phyloP scores from a whole-genome alignment of 2,113 vertebrate species.

The Rana temporaria region DNA sequence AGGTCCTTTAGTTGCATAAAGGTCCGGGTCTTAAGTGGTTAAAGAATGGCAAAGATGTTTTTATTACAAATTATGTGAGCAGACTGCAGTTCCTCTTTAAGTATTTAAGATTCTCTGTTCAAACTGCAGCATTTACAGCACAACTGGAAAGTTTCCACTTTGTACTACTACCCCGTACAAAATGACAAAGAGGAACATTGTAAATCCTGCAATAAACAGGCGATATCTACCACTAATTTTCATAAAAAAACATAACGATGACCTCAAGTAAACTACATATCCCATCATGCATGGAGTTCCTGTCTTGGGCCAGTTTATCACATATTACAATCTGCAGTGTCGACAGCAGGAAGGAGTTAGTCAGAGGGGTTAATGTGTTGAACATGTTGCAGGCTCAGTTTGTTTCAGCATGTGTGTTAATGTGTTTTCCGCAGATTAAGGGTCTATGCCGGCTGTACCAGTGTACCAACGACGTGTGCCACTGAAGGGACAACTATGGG shows the following conservation, averaged over 20 bases:
- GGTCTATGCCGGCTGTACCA: not conserved
- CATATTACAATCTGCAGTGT: slow-evolving; percentile 35
- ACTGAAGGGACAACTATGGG: slow-evolving; percentile 54
- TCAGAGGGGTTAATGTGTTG: slow-evolving; percentile 18
- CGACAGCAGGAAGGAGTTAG: slow-evolving; percentile 35
- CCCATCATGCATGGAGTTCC: slow-evolving; percentile 60
- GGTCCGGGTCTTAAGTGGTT: too few species aligned
- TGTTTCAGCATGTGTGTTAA: not conserved
- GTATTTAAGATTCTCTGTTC: too few species aligned
- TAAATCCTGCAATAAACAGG: not conserved
- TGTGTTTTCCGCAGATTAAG: not conserved
- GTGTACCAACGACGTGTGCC: not conserved
- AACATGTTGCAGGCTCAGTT: slow-evolving; percentile 9
- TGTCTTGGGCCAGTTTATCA: slow-evolving; percentile 12
- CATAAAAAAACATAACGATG: not conserved
- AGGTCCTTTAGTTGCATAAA: too few species aligned
- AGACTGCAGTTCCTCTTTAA: too few species aligned
- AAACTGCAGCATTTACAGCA: too few species aligned
- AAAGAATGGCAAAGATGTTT: too few species aligned
- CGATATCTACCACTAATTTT: too few species aligned
- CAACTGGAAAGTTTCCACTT: too few species aligned
- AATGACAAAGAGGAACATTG: not conserved
- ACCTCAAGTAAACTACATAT: slow-evolving; percentile 60
- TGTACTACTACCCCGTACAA: too few species aligned
- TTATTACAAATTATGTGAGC: too few species aligned